Percentiles rank a stretch among this genome's conserved stretches.
Evolutionary conservation across 2,113 vertebrate species (phyloP).

Genomic region (Cavia porcellus): DNA sequence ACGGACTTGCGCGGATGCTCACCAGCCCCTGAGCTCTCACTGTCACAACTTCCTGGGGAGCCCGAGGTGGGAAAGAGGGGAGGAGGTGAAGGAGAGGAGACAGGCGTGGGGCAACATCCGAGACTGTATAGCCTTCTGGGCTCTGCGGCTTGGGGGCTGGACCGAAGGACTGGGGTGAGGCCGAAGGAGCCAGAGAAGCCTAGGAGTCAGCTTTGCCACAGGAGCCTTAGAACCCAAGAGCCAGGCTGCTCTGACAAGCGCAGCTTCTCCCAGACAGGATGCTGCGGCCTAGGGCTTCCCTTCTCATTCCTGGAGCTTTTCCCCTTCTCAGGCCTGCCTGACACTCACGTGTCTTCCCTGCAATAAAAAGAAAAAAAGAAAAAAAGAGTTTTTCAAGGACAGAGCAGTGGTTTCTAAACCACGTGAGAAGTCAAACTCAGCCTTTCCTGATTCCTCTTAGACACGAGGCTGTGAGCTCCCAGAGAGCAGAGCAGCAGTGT

Average conservation of each 20-base stretch:
- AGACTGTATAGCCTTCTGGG: background rate
- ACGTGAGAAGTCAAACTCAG: background rate
- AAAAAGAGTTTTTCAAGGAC: background rate
- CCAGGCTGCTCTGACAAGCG: background rate
- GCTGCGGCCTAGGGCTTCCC: background rate
- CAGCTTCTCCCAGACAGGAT: background rate
- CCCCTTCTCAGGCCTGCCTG: background rate
- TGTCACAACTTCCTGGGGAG: background rate
- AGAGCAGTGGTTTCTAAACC: background rate
- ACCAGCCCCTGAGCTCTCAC: background rate
- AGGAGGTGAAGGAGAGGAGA: background rate
- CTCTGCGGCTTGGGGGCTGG: background rate
- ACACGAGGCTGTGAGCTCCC: background rate
- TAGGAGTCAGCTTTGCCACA: background rate
- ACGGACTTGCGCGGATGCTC: too few relatives aligned
- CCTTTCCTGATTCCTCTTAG: background rate
- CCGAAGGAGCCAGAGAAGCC: background rate
- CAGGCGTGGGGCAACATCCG: background rate
- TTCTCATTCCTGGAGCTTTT: background rate
- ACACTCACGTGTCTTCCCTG: too few relatives aligned
- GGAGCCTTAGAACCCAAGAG: background rate
- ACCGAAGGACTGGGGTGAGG: background rate
- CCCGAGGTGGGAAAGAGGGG: background rate
- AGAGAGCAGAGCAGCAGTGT: accelerated
- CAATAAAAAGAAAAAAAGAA: too few relatives aligned